Evolutionary conservation across 2,113 vertebrate species (phyloP), one percentile per base, ranked within the genome.

Genomic region (Siniperca knerii): DNA sequence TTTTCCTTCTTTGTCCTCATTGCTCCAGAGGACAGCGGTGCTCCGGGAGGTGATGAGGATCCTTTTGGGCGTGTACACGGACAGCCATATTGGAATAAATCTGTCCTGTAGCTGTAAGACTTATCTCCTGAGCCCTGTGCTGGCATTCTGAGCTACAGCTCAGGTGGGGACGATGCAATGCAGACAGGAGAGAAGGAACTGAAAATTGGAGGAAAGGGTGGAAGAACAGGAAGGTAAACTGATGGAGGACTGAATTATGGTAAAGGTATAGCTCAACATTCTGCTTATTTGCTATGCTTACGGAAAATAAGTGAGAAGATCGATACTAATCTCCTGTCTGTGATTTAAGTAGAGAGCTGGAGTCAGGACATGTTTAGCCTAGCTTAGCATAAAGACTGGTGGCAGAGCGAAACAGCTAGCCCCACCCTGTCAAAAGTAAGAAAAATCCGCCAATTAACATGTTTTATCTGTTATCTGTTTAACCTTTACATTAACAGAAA

Each of bases 1-100:
- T 65, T 81, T 55, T 61, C 86, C 69, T 52, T 82, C 75, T 79
- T 80, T 65, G 86, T 90, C 87, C 89, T 85, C 82, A 33, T 68
- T 46, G 33, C 62, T 85, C 71, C 65, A 52, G 80, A 82, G 75
- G 84, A 68, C 81, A 71, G 71, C 3, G 20, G 44, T 6, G 50
- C 69, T 87, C 46, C 12, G 21, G 72, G 78, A 81, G 77, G 76
- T 55, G 62, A 71, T 15, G 66, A 81, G 57, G 84, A 84, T 86
- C 64, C 62, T 89, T 60, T 44, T 74, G 70, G 77, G 23, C 42
- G 10, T 2, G 70, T 54, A 62, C 78, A 71, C 20, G 40, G 48
- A 40, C 73, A 8, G 74, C 67, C 46, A 84, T 68, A 74, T 75
- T 82, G 83, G 81, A 87, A 76, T 86, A 69, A 83, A 81, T 79